Evolutionary conservation across 2,888 invertebrate species (phyloP).

Genomic region (Chironomus riparius): DNA sequence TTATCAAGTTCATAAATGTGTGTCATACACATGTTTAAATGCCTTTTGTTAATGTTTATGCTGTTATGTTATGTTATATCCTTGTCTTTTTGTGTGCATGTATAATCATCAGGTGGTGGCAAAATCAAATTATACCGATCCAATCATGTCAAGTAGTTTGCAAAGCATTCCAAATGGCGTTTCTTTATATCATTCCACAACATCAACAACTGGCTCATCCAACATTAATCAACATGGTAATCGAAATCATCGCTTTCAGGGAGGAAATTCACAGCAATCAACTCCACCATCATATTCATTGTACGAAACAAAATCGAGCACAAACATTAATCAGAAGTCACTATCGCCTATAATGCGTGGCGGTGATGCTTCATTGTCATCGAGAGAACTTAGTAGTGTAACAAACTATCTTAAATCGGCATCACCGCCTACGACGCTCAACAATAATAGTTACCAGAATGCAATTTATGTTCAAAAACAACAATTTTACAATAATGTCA

Average conservation of each 20-base stretch:
- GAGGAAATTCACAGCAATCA: background rate
- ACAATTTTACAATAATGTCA: constrained; percentile 19
- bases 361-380: constrained; percentile 26
- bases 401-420: constrained; percentile 8
- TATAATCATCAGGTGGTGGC: constrained; percentile 33
- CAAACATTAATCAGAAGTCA: constrained; percentile 32
- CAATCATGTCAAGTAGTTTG: constrained; percentile 42
- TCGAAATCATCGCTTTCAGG: constrained; percentile 12
- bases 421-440: constrained; percentile 21
- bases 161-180: constrained; percentile 43
- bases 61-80: background rate
- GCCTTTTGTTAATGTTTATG: background rate
- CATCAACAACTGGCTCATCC: constrained; percentile 30
- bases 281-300: constrained; percentile 14
- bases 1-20: background rate
- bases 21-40: background rate
- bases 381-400: constrained; percentile 28
- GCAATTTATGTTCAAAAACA: constrained; percentile 24
- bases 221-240: background rate
- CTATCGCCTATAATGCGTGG: constrained; percentile 29
- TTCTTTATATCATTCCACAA: constrained; percentile 33
- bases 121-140: constrained; percentile 41
- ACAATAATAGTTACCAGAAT: constrained; percentile 26
- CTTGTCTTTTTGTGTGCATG: background rate
- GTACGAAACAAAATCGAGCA: constrained; percentile 30